Percentiles rank a stretch among this genome's conserved stretches.
phyloP scores from a whole-genome alignment of 2,113 vertebrate genomes.

The Suricata suricatta region DNA sequence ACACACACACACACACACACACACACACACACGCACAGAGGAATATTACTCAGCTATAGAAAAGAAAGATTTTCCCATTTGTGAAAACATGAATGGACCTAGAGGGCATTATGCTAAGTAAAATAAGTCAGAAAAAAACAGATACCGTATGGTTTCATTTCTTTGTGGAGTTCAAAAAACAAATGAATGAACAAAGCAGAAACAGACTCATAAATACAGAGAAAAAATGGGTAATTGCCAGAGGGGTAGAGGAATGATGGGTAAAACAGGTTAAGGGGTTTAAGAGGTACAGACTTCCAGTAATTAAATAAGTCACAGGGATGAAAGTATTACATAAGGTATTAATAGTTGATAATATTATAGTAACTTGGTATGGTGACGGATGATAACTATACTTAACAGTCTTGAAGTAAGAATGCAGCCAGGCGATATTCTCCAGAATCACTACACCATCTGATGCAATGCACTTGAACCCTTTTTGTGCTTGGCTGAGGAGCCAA shows the following conservation, averaged over 20 bases:
- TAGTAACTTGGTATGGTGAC: background rate
- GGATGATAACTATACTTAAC: background rate
- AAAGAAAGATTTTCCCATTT: background rate
- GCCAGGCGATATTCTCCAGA: background rate
- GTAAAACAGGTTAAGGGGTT: background rate
- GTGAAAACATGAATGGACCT: background rate
- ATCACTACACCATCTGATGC: background rate
- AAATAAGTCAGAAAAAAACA: background rate
- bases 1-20: background rate
- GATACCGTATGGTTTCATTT: background rate
- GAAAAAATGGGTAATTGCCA: background rate
- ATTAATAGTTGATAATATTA: background rate
- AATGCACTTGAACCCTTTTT: background rate
- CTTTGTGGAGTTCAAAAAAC: background rate
- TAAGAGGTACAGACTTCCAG: background rate
- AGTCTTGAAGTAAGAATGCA: background rate
- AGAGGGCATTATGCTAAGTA: background rate
- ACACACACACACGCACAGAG: background rate
- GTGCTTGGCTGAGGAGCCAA: background rate
- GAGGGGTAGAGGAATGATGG: background rate
- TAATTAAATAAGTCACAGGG: background rate
- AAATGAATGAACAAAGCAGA: background rate
- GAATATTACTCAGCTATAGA: background rate
- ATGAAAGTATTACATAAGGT: background rate
- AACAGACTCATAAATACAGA: background rate